Percentiles rank a stretch among this genome's conserved stretches.
Evolutionary conservation across 2,113 vertebrate species (phyloP).

Genomic region (Falco punctatus): DNA sequence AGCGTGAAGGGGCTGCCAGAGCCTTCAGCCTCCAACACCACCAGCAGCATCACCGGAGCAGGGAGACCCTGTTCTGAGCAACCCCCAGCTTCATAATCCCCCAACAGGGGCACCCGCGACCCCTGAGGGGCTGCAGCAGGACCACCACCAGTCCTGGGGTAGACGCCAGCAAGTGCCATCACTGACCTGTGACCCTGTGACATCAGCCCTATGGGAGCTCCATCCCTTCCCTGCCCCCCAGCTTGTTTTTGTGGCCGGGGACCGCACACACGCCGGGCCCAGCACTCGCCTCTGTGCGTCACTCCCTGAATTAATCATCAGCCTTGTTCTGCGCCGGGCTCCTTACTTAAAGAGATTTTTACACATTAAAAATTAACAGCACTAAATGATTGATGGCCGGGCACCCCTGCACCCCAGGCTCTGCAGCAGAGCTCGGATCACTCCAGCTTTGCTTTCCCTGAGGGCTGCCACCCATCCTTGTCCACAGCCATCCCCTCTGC

Average conservation of each 20-base stretch:
- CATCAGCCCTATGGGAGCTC: fast-evolving
- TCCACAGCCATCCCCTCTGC: neutral
- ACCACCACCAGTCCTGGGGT: neutral
- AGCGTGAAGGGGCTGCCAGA: neutral
- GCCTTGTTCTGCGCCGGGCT: neutral
- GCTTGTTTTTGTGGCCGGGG: fast-evolving
- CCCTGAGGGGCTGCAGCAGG: neutral
- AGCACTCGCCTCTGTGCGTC: neutral
- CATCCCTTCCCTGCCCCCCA: neutral
- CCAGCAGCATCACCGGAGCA: neutral
- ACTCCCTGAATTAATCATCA: constrained; percentile 58
- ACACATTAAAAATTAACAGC: constrained; percentile 59
- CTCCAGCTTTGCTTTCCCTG: neutral
- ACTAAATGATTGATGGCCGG: constrained; percentile 44
- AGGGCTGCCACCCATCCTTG: neutral
- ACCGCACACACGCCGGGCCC: fast-evolving
- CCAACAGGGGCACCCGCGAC: neutral
- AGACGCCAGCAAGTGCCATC: fast-evolving
- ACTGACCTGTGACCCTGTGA: neutral
- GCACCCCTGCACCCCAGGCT: neutral
- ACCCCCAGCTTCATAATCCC: neutral
- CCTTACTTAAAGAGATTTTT: neutral
- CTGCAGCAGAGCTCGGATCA: neutral
- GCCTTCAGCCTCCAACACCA: neutral
- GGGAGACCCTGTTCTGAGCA: neutral